Base-by-base conservation (phyloP, 2,888 invertebrate genomes). In the Eupithecia insigniata region DNA sequence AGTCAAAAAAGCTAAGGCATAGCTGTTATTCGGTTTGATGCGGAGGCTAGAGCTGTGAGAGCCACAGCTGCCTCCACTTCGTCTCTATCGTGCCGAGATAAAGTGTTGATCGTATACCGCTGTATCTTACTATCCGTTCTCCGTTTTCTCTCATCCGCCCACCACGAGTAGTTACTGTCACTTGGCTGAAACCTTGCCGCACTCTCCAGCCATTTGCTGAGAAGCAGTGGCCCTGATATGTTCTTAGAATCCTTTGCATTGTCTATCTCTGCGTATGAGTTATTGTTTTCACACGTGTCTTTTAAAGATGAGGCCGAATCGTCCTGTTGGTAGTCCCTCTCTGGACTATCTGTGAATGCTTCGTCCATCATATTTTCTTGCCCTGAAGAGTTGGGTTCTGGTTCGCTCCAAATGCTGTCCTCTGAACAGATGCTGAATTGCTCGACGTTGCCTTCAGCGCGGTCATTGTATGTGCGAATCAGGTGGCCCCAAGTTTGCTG, bases 361-460 rank as follows among this genome's bases (percentile, higher is more conserved):
- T 78, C 83, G 46, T 90, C 89, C 28, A 86, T 81, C 73, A 87
- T 71, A 26, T 85, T 80, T 51, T 87, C 86, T 14, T 80, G 82
- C 70, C 87, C 86, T 30, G 86, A 86, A 71, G 87, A 89, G 32
- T 81, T 83, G 1, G 84, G 90, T 71, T 95, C 95, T n/a, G 92
- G 91, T 82, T 96, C 97, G 80, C 96, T 96, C 97, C 97, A 97
- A 83, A 97, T 97, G 89, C 97, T 97, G 85, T 97, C 97, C 74
- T 96, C 96, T 0, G 97, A 97, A 78, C 96, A 96, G 81, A 97
- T 97, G 87, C 97, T 97, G 87, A 97, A 97, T 85, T 97, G 97
- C 83, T 97, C 97, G 8, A 97, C 96, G 87, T 97, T 97, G 16
- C 97, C 97, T 76, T 96, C 96, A 0, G 97, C 97, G 79, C 96